A percentile compares a stretch with the other conserved stretches of the same genome.
These are phyloP conservation scores for Ptilodon capucinus DNA, from an alignment of 2,888 invertebrate genomes.

Conservation along the genomic window DNA sequence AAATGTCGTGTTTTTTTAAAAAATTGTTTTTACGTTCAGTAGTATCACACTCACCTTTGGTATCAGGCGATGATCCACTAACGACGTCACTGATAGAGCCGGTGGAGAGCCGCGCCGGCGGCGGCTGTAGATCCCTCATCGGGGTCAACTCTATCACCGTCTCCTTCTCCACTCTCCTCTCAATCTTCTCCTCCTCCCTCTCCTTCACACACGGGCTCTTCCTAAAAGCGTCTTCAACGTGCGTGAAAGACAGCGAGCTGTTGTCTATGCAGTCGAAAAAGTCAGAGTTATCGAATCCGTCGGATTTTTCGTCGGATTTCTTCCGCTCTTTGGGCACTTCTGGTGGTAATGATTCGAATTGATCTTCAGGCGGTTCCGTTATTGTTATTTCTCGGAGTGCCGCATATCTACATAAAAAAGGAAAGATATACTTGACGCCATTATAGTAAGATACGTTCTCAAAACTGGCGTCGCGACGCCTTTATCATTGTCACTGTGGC, in stretches of 20 bases:
- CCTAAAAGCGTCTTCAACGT: slow-evolving; percentile 77
- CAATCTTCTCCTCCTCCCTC: slow-evolving; percentile 62
- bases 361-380: slow-evolving; percentile 83
- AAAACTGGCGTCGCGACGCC: no score
- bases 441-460: no score
- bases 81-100: slow-evolving; percentile 85
- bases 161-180: slow-evolving; percentile 50
- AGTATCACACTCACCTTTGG: slow-evolving; percentile 64
- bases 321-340: slow-evolving; percentile 76
- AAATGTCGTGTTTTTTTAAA: no score
- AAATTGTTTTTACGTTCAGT: no score
- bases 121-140: slow-evolving; percentile 55
- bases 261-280: slow-evolving; percentile 80
- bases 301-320: slow-evolving; percentile 78
- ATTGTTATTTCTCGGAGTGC: slow-evolving; percentile 90
- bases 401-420: slow-evolving; percentile 80
- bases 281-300: slow-evolving; percentile 78
- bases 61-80: slow-evolving; percentile 85
- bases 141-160: slow-evolving; percentile 40
- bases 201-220: slow-evolving; percentile 72
- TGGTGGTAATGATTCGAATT: slow-evolving; percentile 74
- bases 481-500: no score
- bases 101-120: slow-evolving; percentile 80
- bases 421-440: no score
- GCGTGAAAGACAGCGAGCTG: slow-evolving; percentile 73